Evolutionary conservation across 2,888 invertebrate species (phyloP), one percentile per base, ranked within the genome.

Genomic region (Mellilla xanthometata): DNA sequence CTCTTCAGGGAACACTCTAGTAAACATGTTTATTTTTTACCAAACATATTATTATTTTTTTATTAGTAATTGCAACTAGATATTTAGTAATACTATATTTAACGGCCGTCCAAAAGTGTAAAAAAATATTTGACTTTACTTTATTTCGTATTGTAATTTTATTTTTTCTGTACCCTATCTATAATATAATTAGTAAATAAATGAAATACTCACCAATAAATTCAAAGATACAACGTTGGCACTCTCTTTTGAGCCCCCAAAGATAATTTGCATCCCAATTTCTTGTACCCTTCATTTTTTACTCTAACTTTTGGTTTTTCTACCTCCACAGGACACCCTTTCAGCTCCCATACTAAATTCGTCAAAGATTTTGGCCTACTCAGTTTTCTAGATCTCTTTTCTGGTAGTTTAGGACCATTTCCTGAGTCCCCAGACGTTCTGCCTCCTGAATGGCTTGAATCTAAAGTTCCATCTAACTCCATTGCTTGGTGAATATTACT

Each of bases 381-480:
- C 49, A 97, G 79, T 67, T 94, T 94, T 61, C 95, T 91, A 39
- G 94, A 95, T 68, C 95, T 91, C 75, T 96, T 96, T 70, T 96
- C 96, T 40, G 95, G 95, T 68, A 95, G 91, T 72, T 96, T 96
- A 3, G 93, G 93, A 1, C 93, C 93, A 32, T 93, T 93, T 0
- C 93, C 93, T 2, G 96, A 96, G 77, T 96, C 96, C 1, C 95
- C 96, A 7, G 96, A 96, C 3, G 95, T 95, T 40, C 95, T 91
- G 1, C 96, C 96, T 23, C 96, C 96, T 13, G 96, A 96, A 81
- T 96, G 95, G 73, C 96, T 96, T 24, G 96, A 97, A 72, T 96
- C 96, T 55, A 97, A 88, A n/a, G 96, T 96, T 0, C 95, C 96
- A 70, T 95, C 94, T 26, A 94, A 83, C 62, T 93, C 94, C 92